These are phyloP conservation scores for Pocillopora verrucosa DNA, from an alignment of 64 coral and sea anemone species.

Conservation along the genomic window DNA sequence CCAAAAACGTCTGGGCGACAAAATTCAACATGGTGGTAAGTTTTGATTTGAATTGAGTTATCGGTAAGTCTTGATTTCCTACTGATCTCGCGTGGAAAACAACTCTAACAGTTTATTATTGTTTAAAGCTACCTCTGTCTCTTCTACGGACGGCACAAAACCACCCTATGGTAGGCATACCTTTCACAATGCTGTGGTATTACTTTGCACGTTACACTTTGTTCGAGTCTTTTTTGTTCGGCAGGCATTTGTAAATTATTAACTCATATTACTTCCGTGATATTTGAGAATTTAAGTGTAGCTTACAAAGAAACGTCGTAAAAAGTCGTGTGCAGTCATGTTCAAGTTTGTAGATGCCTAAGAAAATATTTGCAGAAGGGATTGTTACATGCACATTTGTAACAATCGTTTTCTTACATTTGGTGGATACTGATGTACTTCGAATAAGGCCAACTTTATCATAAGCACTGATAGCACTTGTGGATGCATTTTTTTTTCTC, in stretches of 20 bases:
- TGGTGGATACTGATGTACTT: no score
- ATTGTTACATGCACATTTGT: no score
- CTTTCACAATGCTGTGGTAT: not conserved
- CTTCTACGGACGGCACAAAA: slow-evolving; percentile 95
- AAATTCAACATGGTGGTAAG: slow-evolving; percentile 99
- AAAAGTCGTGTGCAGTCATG: no score
- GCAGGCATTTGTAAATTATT: no score
- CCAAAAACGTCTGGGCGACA: not conserved
- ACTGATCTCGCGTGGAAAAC: not conserved
- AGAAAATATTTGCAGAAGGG: no score
- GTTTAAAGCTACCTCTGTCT: slow-evolving; percentile 89
- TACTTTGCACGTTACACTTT: not conserved
- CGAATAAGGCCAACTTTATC: no score
- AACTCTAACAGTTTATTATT: not conserved
- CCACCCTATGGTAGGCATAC: slow-evolving; percentile 91
- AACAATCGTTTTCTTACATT: no score
- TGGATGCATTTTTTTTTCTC: not conserved
- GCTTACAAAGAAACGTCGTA: no score
- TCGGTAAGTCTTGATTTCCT: not conserved
- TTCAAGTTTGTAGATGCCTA: no score
- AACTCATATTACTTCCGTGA: no score
- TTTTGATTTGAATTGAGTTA: not conserved
- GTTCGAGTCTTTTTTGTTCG: not conserved
- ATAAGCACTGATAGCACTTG: no score
- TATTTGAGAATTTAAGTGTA: not conserved